phyloP scores from a whole-genome alignment of 2,797 vertebrate species.

The Chaetophractus vellerosus region DNA sequence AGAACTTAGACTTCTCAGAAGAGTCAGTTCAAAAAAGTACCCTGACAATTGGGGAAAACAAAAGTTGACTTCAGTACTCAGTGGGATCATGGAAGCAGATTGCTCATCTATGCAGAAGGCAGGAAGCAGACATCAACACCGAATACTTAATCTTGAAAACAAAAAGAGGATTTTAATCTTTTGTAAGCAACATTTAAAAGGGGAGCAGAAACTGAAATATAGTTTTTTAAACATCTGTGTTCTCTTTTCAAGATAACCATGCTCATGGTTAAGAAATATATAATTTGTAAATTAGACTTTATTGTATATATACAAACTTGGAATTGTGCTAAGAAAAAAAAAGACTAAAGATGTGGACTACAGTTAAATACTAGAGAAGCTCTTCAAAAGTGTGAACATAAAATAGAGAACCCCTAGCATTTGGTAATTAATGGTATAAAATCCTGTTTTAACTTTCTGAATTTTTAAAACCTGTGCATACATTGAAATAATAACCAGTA shows the following conservation, averaged over 20 bases:
- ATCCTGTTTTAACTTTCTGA: conserved; percentile 8
- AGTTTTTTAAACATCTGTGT: conserved; percentile 58
- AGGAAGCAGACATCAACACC: conserved; percentile 59
- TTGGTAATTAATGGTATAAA: not conserved
- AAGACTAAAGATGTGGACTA: conserved; percentile 62
- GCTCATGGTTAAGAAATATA: conserved; percentile 67
- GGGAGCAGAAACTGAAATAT: conserved; percentile 54
- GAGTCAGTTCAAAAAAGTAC: conserved; percentile 74
- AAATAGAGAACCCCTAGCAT: not conserved
- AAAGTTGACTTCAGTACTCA: conserved; percentile 59
- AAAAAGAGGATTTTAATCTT: conserved; percentile 35
- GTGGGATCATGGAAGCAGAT: not conserved
- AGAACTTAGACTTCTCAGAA: conserved; percentile 83
- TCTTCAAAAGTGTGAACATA: conserved; percentile 54
- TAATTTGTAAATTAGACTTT: conserved; percentile 46
- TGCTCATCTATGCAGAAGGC: conserved; percentile 64
- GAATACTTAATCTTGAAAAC: conserved; percentile 55
- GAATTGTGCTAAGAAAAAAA: conserved; percentile 71
- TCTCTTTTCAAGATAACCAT: conserved; percentile 68
- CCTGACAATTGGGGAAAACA: conserved; percentile 72
- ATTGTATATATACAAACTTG: conserved; percentile 64
- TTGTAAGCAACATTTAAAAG: not conserved
- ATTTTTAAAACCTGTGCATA: conserved; percentile 48
- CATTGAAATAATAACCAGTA: conserved; percentile 74
- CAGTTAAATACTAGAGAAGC: conserved; percentile 63